These are phyloP conservation scores for Caenorhabditis sp. DNA, from an alignment of 2,888 invertebrate species.

Conservation along the genomic window DNA sequence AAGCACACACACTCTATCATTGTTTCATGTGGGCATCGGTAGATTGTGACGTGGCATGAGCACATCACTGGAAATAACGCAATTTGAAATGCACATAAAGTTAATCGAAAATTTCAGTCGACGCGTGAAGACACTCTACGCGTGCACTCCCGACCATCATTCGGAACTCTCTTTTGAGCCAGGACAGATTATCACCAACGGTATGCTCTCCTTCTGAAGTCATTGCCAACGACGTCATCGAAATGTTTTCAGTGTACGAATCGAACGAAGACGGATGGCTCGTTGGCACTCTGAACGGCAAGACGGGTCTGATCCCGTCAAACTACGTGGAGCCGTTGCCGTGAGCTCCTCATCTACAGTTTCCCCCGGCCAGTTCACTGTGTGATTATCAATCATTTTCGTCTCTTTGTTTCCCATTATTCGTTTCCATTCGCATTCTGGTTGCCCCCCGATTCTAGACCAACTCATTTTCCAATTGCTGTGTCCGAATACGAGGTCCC, in stretches of 20 bases:
- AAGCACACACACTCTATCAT: constrained; percentile 16
- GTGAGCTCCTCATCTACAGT: constrained; percentile 9
- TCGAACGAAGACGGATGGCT: constrained; percentile 98
- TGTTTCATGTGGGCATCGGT: constrained; percentile 4
- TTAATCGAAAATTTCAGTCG: constrained; percentile 80
- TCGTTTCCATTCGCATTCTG: constrained; percentile 25
- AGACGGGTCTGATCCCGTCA: constrained; percentile 76
- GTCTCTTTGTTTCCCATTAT: not conserved
- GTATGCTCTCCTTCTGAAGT: no score
- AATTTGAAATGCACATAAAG: no score
- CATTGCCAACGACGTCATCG: no score
- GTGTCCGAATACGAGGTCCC: constrained; percentile 49
- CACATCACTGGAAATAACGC: constrained; percentile 22
- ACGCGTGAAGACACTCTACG: constrained; percentile 93
- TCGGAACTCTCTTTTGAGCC: constrained; percentile 98
- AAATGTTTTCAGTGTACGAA: constrained; percentile 89
- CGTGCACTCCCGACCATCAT: constrained; percentile 95
- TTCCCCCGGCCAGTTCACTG: constrained; percentile 20
- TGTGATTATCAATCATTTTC: constrained; percentile 18
- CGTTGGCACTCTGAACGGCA: constrained; percentile 87
- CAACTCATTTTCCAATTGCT: constrained; percentile 43
- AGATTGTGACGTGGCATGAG: constrained; percentile 48
- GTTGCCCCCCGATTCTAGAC: constrained; percentile 43
- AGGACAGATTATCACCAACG: constrained; percentile 96
- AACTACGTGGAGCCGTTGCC: constrained; percentile 72